A percentile compares a stretch with the other conserved stretches of the same genome.
These are phyloP conservation scores for Huso huso DNA, from an alignment of 2,797 vertebrate species.

Conservation along the genomic window DNA sequence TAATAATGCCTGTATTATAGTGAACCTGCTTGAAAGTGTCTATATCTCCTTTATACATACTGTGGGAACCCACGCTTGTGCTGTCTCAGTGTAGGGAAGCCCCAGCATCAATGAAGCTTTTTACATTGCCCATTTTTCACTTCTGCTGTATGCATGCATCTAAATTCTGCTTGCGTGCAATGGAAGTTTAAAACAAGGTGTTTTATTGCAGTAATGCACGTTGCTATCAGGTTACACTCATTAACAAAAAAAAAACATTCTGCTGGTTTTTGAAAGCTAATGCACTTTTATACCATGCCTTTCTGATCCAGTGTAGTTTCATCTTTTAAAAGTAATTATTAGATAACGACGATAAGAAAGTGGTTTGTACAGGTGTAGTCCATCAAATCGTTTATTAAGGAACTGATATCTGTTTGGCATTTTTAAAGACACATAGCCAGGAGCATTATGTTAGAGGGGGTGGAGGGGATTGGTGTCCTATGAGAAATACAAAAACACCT, in stretches of 20 bases:
- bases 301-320: not conserved
- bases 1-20: conserved; percentile 36
- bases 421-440: conserved; percentile 19
- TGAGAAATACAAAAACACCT: conserved; percentile 35
- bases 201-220: too few species aligned
- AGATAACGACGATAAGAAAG: not conserved
- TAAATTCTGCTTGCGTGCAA: too few species aligned
- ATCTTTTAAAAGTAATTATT: not conserved
- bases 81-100: not conserved
- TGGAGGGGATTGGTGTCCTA: conserved; percentile 35
- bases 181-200: too few species aligned
- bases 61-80: conserved; percentile 4
- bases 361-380: not conserved
- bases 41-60: conserved; percentile 34
- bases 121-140: too few species aligned
- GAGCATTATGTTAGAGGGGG: conserved; percentile 21
- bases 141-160: too few species aligned
- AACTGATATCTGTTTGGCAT: conserved; percentile 32
- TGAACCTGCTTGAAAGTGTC: conserved; percentile 27
- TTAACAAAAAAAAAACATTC: not conserved
- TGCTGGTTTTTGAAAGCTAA: not conserved
- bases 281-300: not conserved
- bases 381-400: conserved; percentile 14
- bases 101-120: not conserved
- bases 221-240: not conserved